These are phyloP conservation scores for Morinoia aosen DNA, from an alignment of 2,888 invertebrate genomes.

Conservation along the genomic window DNA sequence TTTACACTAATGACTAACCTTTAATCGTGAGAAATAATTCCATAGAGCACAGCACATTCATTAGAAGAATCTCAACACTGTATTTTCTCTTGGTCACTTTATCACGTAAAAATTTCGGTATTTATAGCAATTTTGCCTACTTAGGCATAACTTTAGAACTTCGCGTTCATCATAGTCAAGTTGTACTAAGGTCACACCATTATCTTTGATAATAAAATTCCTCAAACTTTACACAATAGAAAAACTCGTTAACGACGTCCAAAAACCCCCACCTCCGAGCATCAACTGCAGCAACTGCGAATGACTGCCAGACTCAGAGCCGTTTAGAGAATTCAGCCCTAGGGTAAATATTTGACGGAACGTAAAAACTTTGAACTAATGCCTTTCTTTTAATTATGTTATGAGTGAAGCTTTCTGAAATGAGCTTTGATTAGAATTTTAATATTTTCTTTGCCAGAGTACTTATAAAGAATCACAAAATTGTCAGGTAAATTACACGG, in stretches of 20 bases:
- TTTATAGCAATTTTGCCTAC: too few species aligned
- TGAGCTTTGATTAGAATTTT: neutral
- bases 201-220: too few species aligned
- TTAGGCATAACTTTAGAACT: too few species aligned
- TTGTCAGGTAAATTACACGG: neutral
- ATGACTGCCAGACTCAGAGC: neutral
- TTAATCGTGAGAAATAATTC: neutral
- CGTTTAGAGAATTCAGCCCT: neutral
- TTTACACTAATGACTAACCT: neutral
- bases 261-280: too few species aligned
- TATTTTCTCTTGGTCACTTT: neutral
- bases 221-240: too few species aligned
- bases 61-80: neutral
- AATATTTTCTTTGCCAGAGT: neutral
- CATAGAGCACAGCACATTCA: neutral
- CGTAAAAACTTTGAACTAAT: neutral
- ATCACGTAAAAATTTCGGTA: neutral
- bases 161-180: too few species aligned
- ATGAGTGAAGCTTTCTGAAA: neutral
- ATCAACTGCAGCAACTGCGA: too few species aligned
- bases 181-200: too few species aligned
- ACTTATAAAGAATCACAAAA: neutral
- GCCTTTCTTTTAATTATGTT: neutral
- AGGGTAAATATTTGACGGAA: neutral
- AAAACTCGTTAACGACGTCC: too few species aligned